Evolutionary conservation across 2,113 vertebrate species (phyloP).

Genomic region (Ptyas mucosa): DNA sequence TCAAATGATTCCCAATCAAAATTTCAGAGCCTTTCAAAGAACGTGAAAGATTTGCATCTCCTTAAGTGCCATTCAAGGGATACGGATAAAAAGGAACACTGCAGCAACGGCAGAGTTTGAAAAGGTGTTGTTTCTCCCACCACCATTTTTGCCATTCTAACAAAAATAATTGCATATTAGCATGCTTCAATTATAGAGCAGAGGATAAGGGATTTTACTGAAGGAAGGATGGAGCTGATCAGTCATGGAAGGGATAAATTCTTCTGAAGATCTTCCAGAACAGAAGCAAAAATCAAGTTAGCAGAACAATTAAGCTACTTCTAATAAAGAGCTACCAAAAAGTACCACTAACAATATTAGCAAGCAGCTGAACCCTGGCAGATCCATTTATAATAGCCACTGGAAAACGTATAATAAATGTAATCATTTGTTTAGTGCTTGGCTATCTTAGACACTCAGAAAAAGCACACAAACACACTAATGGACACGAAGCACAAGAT

Average conservation of each 20-base stretch:
- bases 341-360: neutral
- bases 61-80: neutral
- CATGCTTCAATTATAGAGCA: neutral
- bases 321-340: neutral
- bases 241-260: neutral
- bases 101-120: neutral
- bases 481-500: neutral
- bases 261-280: neutral
- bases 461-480: constrained; percentile 33
- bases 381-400: neutral
- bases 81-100: neutral
- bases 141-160: neutral
- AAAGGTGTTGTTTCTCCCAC: neutral
- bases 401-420: neutral
- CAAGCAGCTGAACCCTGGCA: rapidly evolving
- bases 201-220: neutral
- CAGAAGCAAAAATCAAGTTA: neutral
- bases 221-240: neutral
- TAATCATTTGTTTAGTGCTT: neutral
- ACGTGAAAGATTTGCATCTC: neutral
- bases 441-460: constrained; percentile 9
- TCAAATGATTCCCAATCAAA: neutral
- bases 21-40: neutral
- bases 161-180: neutral
- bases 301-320: neutral